Percentiles rank a stretch among this genome's conserved stretches.
phyloP scores from a whole-genome alignment of 2,113 vertebrate genomes.

The Calyptommatus sinebrachiatus region DNA sequence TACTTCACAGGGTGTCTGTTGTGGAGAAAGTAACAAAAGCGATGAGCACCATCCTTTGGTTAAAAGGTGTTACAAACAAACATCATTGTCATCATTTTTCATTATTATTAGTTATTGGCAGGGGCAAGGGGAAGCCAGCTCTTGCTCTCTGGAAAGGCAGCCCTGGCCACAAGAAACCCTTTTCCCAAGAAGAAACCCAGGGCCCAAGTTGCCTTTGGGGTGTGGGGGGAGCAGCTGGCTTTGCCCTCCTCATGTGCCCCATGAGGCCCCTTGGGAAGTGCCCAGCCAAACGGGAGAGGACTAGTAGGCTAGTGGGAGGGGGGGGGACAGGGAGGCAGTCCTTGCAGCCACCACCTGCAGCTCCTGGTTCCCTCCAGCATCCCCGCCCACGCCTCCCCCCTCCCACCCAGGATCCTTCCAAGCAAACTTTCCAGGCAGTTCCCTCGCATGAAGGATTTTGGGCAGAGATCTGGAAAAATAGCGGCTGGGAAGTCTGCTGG shows the following conservation, averaged over 20 bases:
- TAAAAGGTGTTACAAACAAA: no score
- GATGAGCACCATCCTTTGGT: no score
- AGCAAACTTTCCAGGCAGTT: slow-evolving; percentile 35
- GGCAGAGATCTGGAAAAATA: slow-evolving; percentile 5
- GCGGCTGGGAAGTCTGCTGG: background rate
- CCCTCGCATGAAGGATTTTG: slow-evolving; percentile 28
- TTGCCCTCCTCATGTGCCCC: background rate
- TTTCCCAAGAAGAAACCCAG: no score
- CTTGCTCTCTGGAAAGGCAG: no score
- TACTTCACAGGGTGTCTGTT: no score
- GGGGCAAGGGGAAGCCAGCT: no score
- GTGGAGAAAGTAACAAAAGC: no score
- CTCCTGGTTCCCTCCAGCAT: background rate
- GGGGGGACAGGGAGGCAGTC: background rate
- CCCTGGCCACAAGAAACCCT: background rate
- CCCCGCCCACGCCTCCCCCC: slow-evolving; percentile 29
- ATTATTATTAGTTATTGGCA: no score
- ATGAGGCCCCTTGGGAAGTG: background rate
- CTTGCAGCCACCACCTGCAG: no score
- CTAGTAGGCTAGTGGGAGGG: no score
- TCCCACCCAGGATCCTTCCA: slow-evolving; percentile 44
- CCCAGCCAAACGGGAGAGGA: background rate
- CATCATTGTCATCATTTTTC: no score
- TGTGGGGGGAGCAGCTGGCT: background rate
- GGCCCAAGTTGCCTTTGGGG: background rate